Conservation (phyloP, 2,797 vertebrate species). For the Oreonectes daqikongensis region DNA sequence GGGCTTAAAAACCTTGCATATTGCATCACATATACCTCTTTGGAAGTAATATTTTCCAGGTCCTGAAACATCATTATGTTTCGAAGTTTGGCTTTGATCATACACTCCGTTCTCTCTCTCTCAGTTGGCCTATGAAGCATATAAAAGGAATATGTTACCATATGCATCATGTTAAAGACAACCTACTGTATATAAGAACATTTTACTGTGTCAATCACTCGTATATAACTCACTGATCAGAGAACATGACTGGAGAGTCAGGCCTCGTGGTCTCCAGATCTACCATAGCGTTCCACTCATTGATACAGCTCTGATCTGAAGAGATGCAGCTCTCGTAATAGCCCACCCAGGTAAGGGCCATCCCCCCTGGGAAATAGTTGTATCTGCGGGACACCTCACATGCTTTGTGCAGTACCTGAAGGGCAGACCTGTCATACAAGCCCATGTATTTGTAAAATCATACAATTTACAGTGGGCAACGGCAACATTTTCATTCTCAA, state of each 20-base stretch:
- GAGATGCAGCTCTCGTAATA: conserved; percentile 95
- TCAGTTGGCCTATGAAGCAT: conserved; percentile 89
- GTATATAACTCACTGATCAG: conserved; percentile 90
- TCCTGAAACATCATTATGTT: conserved; percentile 97
- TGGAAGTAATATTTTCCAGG: conserved; percentile 96
- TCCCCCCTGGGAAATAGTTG: conserved; percentile 95
- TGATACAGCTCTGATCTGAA: conserved; percentile 97
- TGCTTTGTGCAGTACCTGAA: conserved; percentile 96
- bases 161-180: neutral
- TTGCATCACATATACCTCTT: conserved; percentile 79
- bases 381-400: conserved; percentile 91
- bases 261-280: conserved; percentile 91
- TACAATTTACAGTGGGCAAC: too few species aligned
- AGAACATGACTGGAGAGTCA: conserved; percentile 90
- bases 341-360: conserved; percentile 92
- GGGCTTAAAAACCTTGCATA: neutral
- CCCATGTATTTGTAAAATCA: neutral
- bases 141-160: neutral
- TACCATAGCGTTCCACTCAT: conserved; percentile 97
- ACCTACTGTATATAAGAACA: neutral
- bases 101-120: conserved; percentile 88
- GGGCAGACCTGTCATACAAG: conserved; percentile 82
- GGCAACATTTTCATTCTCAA: too few species aligned
- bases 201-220: neutral
- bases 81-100: conserved; percentile 93